These are phyloP conservation scores for Rhinatrema bivittatum DNA, from an alignment of 2,797 vertebrate species.

Conservation along the genomic window DNA sequence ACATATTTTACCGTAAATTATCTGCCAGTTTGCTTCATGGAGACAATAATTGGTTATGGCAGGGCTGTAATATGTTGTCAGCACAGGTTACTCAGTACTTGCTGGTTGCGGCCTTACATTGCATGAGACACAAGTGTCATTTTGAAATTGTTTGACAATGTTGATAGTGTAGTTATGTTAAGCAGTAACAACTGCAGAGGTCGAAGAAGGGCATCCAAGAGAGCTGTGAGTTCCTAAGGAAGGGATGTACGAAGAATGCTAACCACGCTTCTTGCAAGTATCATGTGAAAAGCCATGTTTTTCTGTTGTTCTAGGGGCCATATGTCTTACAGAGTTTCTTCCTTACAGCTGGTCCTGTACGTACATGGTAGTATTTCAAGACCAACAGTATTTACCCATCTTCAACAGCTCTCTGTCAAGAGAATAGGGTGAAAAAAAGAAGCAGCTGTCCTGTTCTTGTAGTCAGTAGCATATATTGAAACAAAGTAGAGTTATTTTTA, in stretches of 20 bases:
- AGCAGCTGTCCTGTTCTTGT: no score
- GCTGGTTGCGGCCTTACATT: constrained; percentile 46
- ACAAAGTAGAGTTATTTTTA: no score
- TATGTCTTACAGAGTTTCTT: no score
- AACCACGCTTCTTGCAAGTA: constrained; percentile 27
- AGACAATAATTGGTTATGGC: constrained; percentile 61
- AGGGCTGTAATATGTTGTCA: constrained; percentile 66
- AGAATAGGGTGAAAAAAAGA: no score
- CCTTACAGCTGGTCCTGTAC: no score
- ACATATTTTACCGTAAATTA: constrained; percentile 35
- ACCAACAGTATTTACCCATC: no score
- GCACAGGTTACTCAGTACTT: constrained; percentile 49
- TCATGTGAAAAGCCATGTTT: constrained; percentile 7
- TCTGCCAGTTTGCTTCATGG: constrained; percentile 38
- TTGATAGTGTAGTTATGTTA: constrained; percentile 31
- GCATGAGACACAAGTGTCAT: constrained; percentile 39
- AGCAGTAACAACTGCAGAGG: constrained; percentile 41
- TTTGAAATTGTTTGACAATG: constrained; percentile 45
- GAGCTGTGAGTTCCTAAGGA: constrained; percentile 7
- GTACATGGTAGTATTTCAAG: no score
- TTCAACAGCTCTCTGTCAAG: no score
- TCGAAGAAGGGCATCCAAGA: constrained; percentile 26
- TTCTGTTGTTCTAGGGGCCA: no score
- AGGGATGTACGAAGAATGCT: constrained; percentile 15
- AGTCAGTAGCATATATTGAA: no score